Evolutionary conservation across 2,113 vertebrate genomes (phyloP).

Genomic region (Bambusicola thoracicus): DNA sequence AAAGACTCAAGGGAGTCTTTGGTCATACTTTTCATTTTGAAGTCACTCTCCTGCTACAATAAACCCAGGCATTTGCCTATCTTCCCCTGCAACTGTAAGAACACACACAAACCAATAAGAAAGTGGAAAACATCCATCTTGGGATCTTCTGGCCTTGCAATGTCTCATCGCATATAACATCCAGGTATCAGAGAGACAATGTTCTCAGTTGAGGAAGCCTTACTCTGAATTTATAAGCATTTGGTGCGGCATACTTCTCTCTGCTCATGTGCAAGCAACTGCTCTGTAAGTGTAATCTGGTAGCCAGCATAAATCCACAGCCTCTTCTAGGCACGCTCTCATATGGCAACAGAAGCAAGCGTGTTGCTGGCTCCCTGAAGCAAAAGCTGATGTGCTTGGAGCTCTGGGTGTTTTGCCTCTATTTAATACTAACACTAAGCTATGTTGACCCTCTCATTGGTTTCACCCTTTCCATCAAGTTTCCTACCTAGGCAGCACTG

Average conservation of each 20-base stretch:
- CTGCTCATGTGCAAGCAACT: neutral
- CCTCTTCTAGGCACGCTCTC: neutral
- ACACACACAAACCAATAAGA: neutral
- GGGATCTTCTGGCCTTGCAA: neutral
- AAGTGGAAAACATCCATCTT: accelerated
- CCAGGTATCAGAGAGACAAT: neutral
- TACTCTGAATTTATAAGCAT: neutral
- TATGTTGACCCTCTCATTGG: neutral
- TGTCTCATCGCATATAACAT: accelerated
- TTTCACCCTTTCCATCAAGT: neutral
- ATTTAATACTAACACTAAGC: neutral
- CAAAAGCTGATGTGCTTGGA: neutral
- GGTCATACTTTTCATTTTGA: accelerated
- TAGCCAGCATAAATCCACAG: neutral
- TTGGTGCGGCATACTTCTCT: neutral
- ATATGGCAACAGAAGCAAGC: neutral
- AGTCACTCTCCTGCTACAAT: neutral
- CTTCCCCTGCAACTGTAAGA: neutral
- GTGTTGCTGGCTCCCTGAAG: neutral
- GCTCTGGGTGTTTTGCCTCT: neutral
- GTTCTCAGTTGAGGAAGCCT: accelerated
- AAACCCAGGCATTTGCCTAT: neutral
- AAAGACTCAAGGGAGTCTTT: neutral
- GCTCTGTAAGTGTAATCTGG: neutral
- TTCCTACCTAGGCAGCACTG: neutral